These are phyloP conservation scores for Corynorhinus townsendii DNA, from an alignment of 2,113 vertebrate genomes.

Conservation along the genomic window DNA sequence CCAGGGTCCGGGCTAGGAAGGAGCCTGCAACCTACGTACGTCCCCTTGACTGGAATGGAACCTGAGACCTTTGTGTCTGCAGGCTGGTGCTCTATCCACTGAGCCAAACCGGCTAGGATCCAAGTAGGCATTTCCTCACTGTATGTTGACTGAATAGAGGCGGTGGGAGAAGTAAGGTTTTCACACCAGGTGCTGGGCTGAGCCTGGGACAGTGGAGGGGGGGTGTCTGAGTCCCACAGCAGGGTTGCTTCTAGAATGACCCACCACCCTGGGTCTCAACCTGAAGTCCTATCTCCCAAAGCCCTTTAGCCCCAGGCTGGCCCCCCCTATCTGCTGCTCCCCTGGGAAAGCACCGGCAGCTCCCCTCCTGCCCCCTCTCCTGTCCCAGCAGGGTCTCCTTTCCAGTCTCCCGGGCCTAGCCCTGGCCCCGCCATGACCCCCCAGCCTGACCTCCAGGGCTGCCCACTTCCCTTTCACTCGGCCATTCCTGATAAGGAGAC, in stretches of 20 bases:
- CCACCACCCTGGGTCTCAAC: not conserved
- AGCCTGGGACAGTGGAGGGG: not conserved
- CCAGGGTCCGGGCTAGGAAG: too few species aligned
- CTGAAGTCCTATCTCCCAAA: not conserved
- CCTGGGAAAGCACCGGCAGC: not conserved
- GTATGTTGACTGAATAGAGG: not conserved
- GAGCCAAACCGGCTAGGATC: not conserved
- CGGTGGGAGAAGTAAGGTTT: not conserved
- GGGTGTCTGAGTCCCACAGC: not conserved
- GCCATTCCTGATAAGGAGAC: constrained; percentile 83
- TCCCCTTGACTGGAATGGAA: too few species aligned
- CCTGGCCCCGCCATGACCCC: constrained; percentile 67
- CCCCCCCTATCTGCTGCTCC: not conserved
- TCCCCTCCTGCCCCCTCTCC: not conserved
- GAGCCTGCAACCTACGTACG: too few species aligned
- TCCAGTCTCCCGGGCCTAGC: not conserved
- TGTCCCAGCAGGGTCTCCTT: constrained; percentile 25
- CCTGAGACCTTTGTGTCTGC: too few species aligned
- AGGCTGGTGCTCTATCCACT: too few species aligned
- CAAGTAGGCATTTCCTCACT: not conserved
- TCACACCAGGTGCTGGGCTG: not conserved
- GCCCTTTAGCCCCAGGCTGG: not conserved
- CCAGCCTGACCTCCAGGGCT: constrained; percentile 44
- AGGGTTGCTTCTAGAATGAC: not conserved
- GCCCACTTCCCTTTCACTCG: constrained; percentile 70